A percentile compares a stretch with the other conserved stretches of the same genome.
These are phyloP conservation scores for Cuniculus paca DNA, from an alignment of 2,797 vertebrate genomes.

Conservation along the genomic window DNA sequence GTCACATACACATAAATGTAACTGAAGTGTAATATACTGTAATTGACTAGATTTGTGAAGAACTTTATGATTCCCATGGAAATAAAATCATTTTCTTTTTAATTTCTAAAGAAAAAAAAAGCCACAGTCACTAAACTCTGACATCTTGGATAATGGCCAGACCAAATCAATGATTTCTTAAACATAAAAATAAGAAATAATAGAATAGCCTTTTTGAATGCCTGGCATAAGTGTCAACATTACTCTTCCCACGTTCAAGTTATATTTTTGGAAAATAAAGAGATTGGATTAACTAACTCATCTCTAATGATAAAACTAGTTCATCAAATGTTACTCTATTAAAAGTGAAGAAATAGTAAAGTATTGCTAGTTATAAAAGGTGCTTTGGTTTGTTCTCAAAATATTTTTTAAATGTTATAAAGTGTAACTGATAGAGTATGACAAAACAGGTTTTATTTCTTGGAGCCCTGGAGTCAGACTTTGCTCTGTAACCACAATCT, in stretches of 20 bases:
- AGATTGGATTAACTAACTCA: background rate
- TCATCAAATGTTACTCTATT: constrained; percentile 4
- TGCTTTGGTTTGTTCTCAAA: background rate
- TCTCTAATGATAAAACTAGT: background rate
- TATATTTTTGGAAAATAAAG: background rate
- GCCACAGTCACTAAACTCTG: background rate
- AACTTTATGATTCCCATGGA: background rate
- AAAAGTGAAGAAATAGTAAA: background rate
- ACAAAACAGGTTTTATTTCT: background rate
- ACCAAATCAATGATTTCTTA: background rate
- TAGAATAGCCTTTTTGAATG: background rate
- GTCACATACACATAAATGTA: background rate
- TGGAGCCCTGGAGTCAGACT: background rate
- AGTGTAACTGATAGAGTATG: background rate
- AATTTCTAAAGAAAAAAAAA: background rate
- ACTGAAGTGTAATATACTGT: background rate
- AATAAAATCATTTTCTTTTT: background rate
- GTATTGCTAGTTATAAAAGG: background rate
- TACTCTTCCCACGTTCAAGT: background rate
- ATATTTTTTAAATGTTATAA: background rate
- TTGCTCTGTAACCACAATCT: background rate
- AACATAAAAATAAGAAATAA: background rate
- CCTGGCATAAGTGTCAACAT: background rate
- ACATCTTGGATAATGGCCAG: background rate
- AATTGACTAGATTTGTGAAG: background rate